Base-by-base conservation (phyloP, 2,888 invertebrate species). In the Baronia brevicornis region DNA sequence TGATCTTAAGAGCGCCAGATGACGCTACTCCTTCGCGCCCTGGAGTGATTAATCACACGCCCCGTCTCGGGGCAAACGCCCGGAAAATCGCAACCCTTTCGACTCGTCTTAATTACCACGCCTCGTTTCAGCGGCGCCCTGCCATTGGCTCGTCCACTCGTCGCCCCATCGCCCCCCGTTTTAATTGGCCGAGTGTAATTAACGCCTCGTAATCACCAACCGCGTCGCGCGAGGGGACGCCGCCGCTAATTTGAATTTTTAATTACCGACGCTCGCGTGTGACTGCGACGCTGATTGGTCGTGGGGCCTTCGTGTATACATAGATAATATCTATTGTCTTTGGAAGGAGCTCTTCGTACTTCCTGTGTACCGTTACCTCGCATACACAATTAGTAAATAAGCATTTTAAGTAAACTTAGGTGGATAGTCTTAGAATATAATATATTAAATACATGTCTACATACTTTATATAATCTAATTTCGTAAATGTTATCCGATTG, bases 11-110 rank as follows among this genome's bases (percentile, higher is more conserved):
- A n/a, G n/a, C n/a, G n/a, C n/a, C n/a, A n/a, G n/a, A n/a, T n/a
- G n/a, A n/a, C 35, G 60, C 53, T 61, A 60, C 64, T 60, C 65
- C 62, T 63, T 51, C 54, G 45, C 39, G 43, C 43, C 54, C 38
- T 56, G 51, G 55, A 50, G 63, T 72, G 72, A 79, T 77, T 74
- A 79, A 78, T 74, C 61, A 66, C 60, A 65, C 78, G 71, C 65
- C 67, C 53, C 60, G 60, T 58, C 50, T 9, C 7, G 50, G 41
- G 34, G 36, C 43, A 48, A 48, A 67, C 70, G 73, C 70, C 72
- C 70, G 79, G 80, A 67, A 79, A 82, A 82, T 73, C 71, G 56
- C 75, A 82, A 84, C 84, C 84, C 84, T 82, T 84, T 79, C 63
- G n/a, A n/a, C 64, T 52, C 44, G 62, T 78, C 66, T 79, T 84